A percentile compares a stretch with the other conserved stretches of the same genome.
These are phyloP conservation scores for Bombus superbus DNA, from an alignment of 1,140 invertebrate genomes.

Conservation along the genomic window DNA sequence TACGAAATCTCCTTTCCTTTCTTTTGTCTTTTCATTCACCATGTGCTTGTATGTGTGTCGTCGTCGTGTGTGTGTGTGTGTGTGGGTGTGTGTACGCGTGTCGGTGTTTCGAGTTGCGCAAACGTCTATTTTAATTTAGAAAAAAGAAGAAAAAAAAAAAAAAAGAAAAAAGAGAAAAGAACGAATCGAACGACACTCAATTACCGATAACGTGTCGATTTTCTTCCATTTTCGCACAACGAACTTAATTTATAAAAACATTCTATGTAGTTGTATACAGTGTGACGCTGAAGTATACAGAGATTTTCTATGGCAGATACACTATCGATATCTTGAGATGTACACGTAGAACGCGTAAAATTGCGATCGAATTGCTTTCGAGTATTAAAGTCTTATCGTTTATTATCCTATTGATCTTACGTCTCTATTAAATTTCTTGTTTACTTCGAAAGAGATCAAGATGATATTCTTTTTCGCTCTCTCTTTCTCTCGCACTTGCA, in stretches of 20 bases:
- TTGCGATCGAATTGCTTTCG: conserved; percentile 23
- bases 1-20: not conserved
- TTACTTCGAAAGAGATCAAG: conserved; percentile 24
- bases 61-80: not conserved
- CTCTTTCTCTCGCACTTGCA: conserved; percentile 15
- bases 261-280: not conserved
- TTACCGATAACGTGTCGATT: not conserved
- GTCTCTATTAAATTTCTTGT: conserved; percentile 16
- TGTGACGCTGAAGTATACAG: conserved; percentile 21
- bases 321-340: conserved; percentile 22
- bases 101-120: not conserved
- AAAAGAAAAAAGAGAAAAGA: not conserved
- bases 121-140: not conserved
- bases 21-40: not conserved
- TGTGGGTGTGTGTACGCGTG: not conserved
- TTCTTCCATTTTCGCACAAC: not conserved
- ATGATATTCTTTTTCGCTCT: conserved; percentile 6
- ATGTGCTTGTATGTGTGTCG: not conserved
- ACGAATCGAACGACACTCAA: not conserved
- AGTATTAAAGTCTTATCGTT: conserved; percentile 38
- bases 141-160: not conserved
- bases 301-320: conserved; percentile 50
- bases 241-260: conserved; percentile 12
- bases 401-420: conserved; percentile 43
- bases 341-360: conserved; percentile 13